Percentiles rank a stretch among this genome's conserved stretches.
These are phyloP conservation scores for Mylabris phalerata DNA, from an alignment of 1,140 invertebrate species.

Conservation along the genomic window DNA sequence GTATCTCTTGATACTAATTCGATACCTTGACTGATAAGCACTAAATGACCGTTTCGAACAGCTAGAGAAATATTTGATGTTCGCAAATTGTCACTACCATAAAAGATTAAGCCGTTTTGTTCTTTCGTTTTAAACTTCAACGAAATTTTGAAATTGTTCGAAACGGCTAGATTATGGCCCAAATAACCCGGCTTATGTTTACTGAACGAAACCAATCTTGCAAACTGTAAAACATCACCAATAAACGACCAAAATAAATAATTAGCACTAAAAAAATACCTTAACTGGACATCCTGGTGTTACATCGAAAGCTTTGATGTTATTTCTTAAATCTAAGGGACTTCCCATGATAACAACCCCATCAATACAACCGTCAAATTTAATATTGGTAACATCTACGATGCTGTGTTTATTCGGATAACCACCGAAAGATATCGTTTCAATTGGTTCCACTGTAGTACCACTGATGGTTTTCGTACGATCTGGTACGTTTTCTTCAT, in stretches of 20 bases:
- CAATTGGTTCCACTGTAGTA: constrained; percentile 35
- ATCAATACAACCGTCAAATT: constrained; percentile 92
- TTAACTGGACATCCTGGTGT: constrained; percentile 77
- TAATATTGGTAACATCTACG: constrained; percentile 56
- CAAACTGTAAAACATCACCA: constrained; percentile 24
- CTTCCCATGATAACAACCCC: constrained; percentile 67
- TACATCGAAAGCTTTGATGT: constrained; percentile 71
- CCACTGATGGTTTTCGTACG: constrained; percentile 37
- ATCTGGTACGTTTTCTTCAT: constrained; percentile 46
- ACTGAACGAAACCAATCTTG: constrained; percentile 54
- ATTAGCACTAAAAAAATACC: constrained; percentile 44
- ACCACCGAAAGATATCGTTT: constrained; percentile 83
- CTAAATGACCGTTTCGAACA: constrained; percentile 60
- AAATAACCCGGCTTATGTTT: constrained; percentile 56
- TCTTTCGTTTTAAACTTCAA: constrained; percentile 83
- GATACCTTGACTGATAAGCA: constrained; percentile 61
- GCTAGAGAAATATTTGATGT: constrained; percentile 58
- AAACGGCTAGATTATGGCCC: constrained; percentile 50
- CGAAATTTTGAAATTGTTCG: constrained; percentile 64
- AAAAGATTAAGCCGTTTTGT: constrained; percentile 71
- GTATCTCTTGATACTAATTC: constrained; percentile 52
- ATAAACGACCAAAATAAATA: not conserved
- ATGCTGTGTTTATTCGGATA: constrained; percentile 64
- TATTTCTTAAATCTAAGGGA: constrained; percentile 71
- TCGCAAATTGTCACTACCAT: constrained; percentile 59